Percentiles rank a stretch among this genome's conserved stretches.
phyloP scores from a whole-genome alignment of 2,888 invertebrate species.

The Eupithecia dodoneata region DNA sequence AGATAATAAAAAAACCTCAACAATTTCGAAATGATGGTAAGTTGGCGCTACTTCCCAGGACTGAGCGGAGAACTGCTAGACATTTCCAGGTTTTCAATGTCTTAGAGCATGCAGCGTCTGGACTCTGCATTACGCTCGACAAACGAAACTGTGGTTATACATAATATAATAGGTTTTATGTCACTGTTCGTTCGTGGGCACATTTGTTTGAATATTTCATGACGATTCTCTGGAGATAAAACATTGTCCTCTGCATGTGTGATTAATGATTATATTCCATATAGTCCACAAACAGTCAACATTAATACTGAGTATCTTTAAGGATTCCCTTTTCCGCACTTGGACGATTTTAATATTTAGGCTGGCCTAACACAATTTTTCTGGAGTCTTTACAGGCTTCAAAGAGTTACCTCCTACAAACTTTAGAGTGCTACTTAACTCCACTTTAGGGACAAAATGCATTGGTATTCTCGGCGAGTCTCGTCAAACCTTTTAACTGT shows the following conservation, averaged over 20 bases:
- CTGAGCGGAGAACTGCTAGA: conserved; percentile 3
- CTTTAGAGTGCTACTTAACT: too few species aligned
- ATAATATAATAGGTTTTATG: neutral
- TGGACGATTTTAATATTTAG: too few species aligned
- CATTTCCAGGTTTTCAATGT: conserved; percentile 35
- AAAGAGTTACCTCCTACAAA: too few species aligned
- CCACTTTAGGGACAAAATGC: too few species aligned
- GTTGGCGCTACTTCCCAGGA: neutral
- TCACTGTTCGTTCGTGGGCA: neutral
- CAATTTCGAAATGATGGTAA: neutral
- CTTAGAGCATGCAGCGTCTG: conserved; percentile 33
- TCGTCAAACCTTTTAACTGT: neutral
- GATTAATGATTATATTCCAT: neutral
- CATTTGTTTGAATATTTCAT: conserved; percentile 16
- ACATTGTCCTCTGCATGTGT: neutral
- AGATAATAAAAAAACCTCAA: neutral
- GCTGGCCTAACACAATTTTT: too few species aligned
- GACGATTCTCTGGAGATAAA: neutral
- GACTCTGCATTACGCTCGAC: conserved; percentile 40
- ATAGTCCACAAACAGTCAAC: neutral
- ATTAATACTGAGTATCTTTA: neutral
- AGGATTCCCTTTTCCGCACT: neutral
- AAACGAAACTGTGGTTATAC: conserved; percentile 18
- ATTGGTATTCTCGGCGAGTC: neutral
- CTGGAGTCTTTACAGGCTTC: too few species aligned